A percentile compares a stretch with the other conserved stretches of the same genome.
Conservation (phyloP, 2,888 invertebrate species). For the Lasius fuliginosus region DNA sequence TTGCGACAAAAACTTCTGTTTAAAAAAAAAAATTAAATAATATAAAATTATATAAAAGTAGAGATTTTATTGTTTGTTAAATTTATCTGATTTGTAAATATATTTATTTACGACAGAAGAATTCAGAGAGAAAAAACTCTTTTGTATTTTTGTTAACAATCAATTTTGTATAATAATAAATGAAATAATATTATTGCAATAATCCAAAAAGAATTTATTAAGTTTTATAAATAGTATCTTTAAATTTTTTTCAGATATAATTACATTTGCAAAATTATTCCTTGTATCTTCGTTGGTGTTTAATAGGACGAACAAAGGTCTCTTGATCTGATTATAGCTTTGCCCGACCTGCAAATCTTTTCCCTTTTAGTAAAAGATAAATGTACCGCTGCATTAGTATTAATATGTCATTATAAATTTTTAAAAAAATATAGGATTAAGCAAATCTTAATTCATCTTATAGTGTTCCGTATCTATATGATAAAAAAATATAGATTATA, state of each 20-base stretch:
- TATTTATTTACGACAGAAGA: background rate
- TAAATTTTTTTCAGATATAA: slow-evolving; percentile 30
- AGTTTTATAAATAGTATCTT: background rate
- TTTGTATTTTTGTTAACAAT: background rate
- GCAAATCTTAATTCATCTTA: background rate
- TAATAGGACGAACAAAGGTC: slow-evolving; percentile 83
- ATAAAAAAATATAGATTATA: background rate
- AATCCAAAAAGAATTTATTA: background rate
- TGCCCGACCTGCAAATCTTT: slow-evolving; percentile 77
- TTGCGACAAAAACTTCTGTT: background rate
- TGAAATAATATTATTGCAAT: background rate
- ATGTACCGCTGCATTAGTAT: background rate
- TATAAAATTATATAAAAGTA: background rate
- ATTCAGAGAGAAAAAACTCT: background rate
- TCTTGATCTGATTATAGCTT: slow-evolving; percentile 80
- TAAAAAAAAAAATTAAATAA: background rate
- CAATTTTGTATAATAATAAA: background rate
- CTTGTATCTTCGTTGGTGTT: slow-evolving; percentile 80
- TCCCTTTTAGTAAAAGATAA: background rate
- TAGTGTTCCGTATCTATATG: background rate
- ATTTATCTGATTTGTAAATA: background rate
- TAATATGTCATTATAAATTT: background rate
- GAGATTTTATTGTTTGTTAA: background rate
- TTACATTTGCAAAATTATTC: slow-evolving; percentile 79
- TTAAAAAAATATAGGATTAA: background rate